phyloP scores from a whole-genome alignment of 2,113 vertebrate genomes.

The Sinocyclocheilus maitianheensis region DNA sequence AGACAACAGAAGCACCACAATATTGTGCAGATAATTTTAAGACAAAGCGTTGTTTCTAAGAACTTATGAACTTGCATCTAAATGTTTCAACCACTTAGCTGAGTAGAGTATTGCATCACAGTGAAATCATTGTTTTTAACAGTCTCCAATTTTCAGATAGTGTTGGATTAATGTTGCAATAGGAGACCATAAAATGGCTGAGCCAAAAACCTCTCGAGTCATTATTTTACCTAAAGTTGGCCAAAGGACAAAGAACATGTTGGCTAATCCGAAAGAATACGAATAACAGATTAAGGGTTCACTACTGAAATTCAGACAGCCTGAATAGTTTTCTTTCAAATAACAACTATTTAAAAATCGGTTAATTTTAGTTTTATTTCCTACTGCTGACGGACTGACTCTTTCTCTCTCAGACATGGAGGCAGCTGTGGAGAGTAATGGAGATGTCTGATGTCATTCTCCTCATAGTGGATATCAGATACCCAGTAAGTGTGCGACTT shows the following conservation, averaged over 20 bases:
- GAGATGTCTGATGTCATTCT: constrained; percentile 92
- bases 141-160: background rate
- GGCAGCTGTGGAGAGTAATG: constrained; percentile 91
- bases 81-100: background rate
- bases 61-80: background rate
- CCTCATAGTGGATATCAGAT: constrained; percentile 87
- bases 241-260: background rate
- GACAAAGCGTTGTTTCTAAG: background rate
- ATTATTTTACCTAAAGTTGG: background rate
- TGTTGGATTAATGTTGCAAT: background rate
- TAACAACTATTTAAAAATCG: background rate
- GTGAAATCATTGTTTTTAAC: background rate
- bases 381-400: background rate
- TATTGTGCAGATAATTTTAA: background rate
- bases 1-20: background rate
- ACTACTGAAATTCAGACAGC: background rate
- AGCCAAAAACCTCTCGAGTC: background rate
- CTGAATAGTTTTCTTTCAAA: background rate
- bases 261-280: constrained; percentile 3
- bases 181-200: background rate
- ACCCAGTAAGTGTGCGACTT: constrained; percentile 80
- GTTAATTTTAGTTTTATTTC: background rate
- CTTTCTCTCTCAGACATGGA: constrained; percentile 81
- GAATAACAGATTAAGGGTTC: background rate
- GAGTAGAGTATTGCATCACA: background rate